Percentiles rank a stretch among this genome's conserved stretches.
Conservation (phyloP, 2,888 invertebrate species). For the Amphipoea oculea region DNA sequence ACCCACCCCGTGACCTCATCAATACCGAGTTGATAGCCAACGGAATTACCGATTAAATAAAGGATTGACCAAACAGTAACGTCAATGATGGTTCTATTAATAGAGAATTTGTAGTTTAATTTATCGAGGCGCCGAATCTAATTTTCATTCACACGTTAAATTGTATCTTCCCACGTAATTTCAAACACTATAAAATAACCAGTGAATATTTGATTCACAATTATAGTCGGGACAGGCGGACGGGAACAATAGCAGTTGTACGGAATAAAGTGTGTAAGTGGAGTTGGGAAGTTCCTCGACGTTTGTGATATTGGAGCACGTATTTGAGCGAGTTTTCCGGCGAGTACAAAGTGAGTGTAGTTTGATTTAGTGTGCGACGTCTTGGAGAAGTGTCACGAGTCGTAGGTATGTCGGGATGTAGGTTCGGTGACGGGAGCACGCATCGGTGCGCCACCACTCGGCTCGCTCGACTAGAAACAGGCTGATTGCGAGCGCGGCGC, state of each 20-base stretch:
- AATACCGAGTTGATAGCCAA: slow-evolving; percentile 1
- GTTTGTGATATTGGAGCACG: slow-evolving; percentile 49
- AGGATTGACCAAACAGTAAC: slow-evolving; percentile 13
- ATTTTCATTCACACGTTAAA: slow-evolving; percentile 39
- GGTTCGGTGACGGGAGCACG: slow-evolving; percentile 63
- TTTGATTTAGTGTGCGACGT: slow-evolving; percentile 40
- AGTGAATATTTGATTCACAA: slow-evolving; percentile 51
- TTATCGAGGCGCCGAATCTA: slow-evolving; percentile 29
- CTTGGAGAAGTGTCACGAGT: slow-evolving; percentile 30
- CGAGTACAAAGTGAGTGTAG: slow-evolving; percentile 35
- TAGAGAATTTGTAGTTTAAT: slow-evolving; percentile 40
- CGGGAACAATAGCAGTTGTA: slow-evolving; percentile 25
- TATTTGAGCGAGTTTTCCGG: slow-evolving; percentile 35
- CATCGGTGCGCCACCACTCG: slow-evolving; percentile 58
- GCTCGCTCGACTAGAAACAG: slow-evolving; percentile 77
- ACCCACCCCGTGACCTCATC: slow-evolving; percentile 4
- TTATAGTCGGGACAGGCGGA: slow-evolving; percentile 28
- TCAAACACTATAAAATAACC: slow-evolving; percentile 37
- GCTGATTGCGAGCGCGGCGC: slow-evolving; percentile 77
- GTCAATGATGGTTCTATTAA: slow-evolving; percentile 20
- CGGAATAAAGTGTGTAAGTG: slow-evolving; percentile 36
- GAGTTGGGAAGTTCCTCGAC: slow-evolving; percentile 22
- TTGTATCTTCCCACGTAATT: slow-evolving; percentile 30
- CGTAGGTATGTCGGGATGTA: slow-evolving; percentile 11
- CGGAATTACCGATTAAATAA: slow-evolving; percentile 20